Conservation (phyloP, 2,888 invertebrate species). For the Aromia moschata region DNA sequence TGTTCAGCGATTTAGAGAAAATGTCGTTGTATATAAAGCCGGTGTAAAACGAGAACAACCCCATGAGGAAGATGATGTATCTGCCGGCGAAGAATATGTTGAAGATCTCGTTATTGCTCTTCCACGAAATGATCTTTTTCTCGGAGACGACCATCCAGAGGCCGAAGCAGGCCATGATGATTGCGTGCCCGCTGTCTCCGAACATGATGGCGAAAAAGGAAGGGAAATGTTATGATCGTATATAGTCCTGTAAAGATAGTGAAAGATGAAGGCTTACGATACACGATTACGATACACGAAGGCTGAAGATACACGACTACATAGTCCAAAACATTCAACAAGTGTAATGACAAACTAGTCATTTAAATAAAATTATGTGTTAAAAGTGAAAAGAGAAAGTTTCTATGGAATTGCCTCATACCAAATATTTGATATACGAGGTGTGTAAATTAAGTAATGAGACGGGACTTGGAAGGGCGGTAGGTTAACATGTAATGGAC, state of each 20-base stretch:
- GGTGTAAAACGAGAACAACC: constrained; percentile 78
- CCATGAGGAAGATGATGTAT: constrained; percentile 83
- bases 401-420: too few species aligned
- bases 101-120: constrained; percentile 78
- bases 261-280: too few species aligned
- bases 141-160: constrained; percentile 84
- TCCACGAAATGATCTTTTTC: constrained; percentile 75
- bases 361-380: too few species aligned
- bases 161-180: constrained; percentile 83
- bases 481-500: too few species aligned
- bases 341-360: too few species aligned
- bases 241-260: constrained; percentile 58
- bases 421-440: too few species aligned
- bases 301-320: too few species aligned
- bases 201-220: constrained; percentile 97
- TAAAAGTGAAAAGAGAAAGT: too few species aligned
- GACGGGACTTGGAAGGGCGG: too few species aligned
- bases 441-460: too few species aligned
- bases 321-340: too few species aligned
- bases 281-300: too few species aligned
- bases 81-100: constrained; percentile 80
- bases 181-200: constrained; percentile 92
- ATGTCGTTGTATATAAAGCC: constrained; percentile 82
- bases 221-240: constrained; percentile 87
- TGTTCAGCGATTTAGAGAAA: constrained; percentile 79